Conservation (phyloP, 2,113 vertebrate genomes). For the Thermophis baileyi region DNA sequence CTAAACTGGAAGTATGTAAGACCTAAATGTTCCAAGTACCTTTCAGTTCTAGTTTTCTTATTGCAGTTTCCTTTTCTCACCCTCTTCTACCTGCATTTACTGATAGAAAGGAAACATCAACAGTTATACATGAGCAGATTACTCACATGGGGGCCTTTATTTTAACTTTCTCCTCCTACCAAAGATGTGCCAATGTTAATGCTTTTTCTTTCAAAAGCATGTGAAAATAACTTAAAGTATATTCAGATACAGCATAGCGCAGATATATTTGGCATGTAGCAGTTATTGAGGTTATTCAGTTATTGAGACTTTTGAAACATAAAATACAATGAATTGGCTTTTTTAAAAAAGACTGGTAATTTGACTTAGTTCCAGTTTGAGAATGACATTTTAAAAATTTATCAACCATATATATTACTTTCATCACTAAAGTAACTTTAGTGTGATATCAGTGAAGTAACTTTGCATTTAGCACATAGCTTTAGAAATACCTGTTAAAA, state of each 20-base stretch:
- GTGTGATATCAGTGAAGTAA: neutral
- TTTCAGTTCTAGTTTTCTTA: neutral
- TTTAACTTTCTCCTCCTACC: neutral
- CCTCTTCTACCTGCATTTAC: neutral
- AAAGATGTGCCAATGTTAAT: neutral
- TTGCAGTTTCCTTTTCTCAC: neutral
- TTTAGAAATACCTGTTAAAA: neutral
- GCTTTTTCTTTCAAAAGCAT: neutral
- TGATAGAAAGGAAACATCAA: neutral
- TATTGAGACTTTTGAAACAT: neutral
- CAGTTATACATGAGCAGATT: neutral
- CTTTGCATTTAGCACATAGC: neutral
- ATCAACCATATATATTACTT: neutral
- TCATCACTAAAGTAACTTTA: neutral
- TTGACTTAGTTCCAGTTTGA: neutral
- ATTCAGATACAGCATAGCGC: neutral
- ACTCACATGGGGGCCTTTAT: neutral
- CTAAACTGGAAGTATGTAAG: slow-evolving; percentile 87
- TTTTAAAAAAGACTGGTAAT: neutral
- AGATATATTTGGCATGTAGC: no score
- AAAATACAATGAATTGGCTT: neutral
- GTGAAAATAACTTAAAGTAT: neutral
- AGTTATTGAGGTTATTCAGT: neutral
- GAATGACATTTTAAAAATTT: neutral
- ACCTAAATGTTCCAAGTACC: neutral